Evolutionary conservation across 2,888 invertebrate species (phyloP).

Genomic region (Rotaria socialis): DNA sequence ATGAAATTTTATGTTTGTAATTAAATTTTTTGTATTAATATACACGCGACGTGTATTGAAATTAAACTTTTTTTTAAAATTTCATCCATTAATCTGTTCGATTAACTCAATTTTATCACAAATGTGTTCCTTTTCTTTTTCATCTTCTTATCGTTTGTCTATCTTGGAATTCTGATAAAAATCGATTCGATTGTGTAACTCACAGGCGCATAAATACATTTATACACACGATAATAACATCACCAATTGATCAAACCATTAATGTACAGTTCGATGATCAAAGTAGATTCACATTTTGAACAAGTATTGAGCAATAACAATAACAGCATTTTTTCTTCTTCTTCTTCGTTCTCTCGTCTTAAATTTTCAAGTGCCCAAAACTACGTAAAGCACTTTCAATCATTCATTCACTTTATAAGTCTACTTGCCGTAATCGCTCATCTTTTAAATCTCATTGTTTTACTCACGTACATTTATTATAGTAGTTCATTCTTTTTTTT

Average conservation of each 20-base stretch:
- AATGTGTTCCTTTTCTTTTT: not conserved
- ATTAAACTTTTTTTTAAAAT: not conserved
- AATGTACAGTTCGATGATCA: not conserved
- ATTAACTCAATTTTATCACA: not conserved
- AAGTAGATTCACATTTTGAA: slow-evolving; percentile 19
- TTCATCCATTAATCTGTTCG: not conserved
- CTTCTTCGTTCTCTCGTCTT: not conserved
- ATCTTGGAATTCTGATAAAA: too few relatives aligned
- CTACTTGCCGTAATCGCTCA: slow-evolving; percentile 6
- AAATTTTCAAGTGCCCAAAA: not conserved
- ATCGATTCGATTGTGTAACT: not conserved
- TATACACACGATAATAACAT: not conserved
- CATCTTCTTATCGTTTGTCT: too few relatives aligned
- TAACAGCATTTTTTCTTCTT: slow-evolving; percentile 1
- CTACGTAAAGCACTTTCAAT: not conserved
- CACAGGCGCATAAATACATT: not conserved
- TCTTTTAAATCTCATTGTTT: not conserved
- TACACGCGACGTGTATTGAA: not conserved
- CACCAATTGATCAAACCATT: slow-evolving; percentile 9
- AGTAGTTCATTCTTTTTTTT: too few relatives aligned
- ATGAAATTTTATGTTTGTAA: not conserved
- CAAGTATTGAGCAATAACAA: not conserved
- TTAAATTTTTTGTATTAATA: not conserved
- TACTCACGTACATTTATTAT: not conserved
- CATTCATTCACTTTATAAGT: not conserved